These are phyloP conservation scores for Xanthia togata DNA, from an alignment of 2,888 invertebrate species.

Conservation along the genomic window DNA sequence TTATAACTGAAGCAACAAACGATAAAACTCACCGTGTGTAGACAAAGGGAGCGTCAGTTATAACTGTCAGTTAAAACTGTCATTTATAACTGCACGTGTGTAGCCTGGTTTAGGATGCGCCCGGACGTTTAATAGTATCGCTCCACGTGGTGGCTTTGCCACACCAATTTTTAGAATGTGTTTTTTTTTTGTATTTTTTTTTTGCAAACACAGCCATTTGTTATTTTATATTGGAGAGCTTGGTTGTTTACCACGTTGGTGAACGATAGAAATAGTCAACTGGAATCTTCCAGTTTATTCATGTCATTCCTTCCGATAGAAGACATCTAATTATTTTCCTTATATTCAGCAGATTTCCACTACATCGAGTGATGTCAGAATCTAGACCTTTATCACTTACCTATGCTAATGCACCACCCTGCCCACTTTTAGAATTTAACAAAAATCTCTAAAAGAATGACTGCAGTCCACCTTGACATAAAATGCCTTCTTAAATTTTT, in stretches of 20 bases:
- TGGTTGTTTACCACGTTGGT: too few species aligned
- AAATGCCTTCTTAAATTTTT: slow-evolving; percentile 14
- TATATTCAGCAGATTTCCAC: not conserved
- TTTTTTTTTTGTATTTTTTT: not conserved
- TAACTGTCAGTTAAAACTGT: not conserved
- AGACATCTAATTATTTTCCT: not conserved
- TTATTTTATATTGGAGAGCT: not conserved
- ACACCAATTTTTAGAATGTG: not conserved
- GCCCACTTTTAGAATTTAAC: slow-evolving; percentile 7
- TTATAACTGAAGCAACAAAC: not conserved
- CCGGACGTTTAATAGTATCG: too few species aligned
- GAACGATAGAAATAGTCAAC: not conserved
- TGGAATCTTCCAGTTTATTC: not conserved
- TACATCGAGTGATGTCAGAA: not conserved
- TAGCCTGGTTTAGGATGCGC: too few species aligned
- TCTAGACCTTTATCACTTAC: not conserved
- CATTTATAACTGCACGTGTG: too few species aligned
- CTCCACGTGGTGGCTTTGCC: not conserved
- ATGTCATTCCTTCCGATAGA: not conserved
- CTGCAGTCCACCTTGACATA: slow-evolving; percentile 53
- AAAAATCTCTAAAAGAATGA: slow-evolving; percentile 11
- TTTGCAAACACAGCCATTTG: not conserved
- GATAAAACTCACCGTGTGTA: not conserved
- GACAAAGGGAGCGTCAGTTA: not conserved
- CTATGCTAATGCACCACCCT: slow-evolving; percentile 4